Evolutionary conservation across 92 coral and sea anemone genomes (phyloP).

Genomic region (Epizoanthus rinbou): DNA sequence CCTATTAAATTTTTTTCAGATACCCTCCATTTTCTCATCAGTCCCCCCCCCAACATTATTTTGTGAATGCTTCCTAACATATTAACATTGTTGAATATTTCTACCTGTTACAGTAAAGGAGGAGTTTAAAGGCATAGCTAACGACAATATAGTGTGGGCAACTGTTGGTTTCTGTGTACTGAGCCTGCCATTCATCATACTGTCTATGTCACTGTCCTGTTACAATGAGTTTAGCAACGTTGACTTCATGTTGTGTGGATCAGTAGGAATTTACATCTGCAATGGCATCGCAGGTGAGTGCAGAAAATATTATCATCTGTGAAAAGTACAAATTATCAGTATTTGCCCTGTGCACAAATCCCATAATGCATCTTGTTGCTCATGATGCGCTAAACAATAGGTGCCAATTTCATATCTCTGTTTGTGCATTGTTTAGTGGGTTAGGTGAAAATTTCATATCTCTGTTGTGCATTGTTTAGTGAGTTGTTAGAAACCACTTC

Average conservation of each 20-base stretch:
- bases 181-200: constrained; percentile 64
- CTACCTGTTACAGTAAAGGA: constrained; percentile 64
- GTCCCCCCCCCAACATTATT: too few species aligned
- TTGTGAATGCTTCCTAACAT: too few species aligned
- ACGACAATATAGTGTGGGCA: constrained; percentile 87
- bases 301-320: too few species aligned
- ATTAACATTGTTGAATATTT: not conserved
- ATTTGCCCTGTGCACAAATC: not conserved
- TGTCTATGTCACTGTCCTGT: constrained; percentile 72
- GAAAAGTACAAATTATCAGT: not conserved
- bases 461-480: too few species aligned
- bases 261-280: constrained; percentile 75
- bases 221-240: constrained; percentile 92
- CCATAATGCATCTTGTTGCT: not conserved
- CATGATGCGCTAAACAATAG: too few species aligned
- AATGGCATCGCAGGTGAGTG: constrained; percentile 91
- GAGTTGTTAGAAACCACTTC: too few species aligned
- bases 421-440: too few species aligned
- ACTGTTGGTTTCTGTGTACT: constrained; percentile 75
- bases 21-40: too few species aligned
- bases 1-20: too few species aligned
- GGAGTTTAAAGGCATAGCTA: constrained; percentile 84
- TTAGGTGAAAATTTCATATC: too few species aligned
- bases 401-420: too few species aligned
- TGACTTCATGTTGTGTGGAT: constrained; percentile 73